Conservation (phyloP, 2,888 invertebrate species). For the Unio pictorum region DNA sequence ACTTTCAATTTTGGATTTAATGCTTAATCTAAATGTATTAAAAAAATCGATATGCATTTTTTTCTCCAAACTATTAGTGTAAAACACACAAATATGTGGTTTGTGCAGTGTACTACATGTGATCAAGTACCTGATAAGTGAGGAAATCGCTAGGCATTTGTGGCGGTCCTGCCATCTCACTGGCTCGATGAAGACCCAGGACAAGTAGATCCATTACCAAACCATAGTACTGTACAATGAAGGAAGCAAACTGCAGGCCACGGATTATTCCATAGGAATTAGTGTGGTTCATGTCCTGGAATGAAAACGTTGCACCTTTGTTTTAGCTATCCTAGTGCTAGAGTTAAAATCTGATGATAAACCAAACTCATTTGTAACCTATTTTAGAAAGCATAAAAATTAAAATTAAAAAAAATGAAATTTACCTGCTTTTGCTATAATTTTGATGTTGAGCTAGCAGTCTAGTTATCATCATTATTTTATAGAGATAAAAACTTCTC, state of each 20-base stretch:
- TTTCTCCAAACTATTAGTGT: no score
- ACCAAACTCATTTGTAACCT: no score
- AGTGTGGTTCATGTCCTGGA: constrained; percentile 98
- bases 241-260: constrained; percentile 99
- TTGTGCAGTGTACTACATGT: not conserved
- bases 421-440: no score
- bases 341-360: no score
- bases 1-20: no score
- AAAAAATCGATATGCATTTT: not conserved
- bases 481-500: no score
- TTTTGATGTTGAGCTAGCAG: no score
- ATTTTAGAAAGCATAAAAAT: no score
- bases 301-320: constrained; percentile 1
- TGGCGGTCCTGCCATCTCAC: constrained; percentile 99
- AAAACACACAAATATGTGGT: no score
- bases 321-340: no score
- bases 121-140: constrained; percentile 82
- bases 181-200: constrained; percentile 94
- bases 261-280: constrained; percentile 99
- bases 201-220: constrained; percentile 97
- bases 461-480: no score
- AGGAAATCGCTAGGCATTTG: constrained; percentile 99
- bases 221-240: constrained; percentile 99
- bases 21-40: not conserved
- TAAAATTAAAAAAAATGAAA: no score